Evolutionary conservation across 30 jellyfish, hydroid and myxozoan genomes (phyloP).

Genomic region (Catostylus mosaicus): DNA sequence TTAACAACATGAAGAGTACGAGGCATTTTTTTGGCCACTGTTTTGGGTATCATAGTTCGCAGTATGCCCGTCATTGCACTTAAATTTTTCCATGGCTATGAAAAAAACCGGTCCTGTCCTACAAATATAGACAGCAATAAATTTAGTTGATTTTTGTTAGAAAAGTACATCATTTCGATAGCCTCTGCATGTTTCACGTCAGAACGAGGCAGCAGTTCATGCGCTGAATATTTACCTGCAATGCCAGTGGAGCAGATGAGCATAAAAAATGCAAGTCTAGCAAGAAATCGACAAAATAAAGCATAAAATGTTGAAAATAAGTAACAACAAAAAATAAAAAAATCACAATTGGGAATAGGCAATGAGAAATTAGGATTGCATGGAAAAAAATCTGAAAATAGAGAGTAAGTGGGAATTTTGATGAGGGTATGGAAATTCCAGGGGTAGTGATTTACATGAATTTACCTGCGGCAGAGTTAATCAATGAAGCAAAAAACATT

Average conservation of each 20-base stretch:
- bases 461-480: not conserved
- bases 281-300: not conserved
- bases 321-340: not conserved
- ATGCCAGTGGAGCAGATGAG: slow-evolving; percentile 14
- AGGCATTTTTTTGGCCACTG: too few species aligned
- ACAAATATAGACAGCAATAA: too few species aligned
- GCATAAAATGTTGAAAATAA: not conserved
- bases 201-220: not conserved
- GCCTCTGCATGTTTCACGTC: too few species aligned
- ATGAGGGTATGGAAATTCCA: not conserved
- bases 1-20: too few species aligned
- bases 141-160: too few species aligned
- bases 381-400: too few species aligned
- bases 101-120: too few species aligned
- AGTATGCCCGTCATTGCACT: too few species aligned
- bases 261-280: not conserved
- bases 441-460: not conserved
- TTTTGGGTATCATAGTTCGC: too few species aligned
- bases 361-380: too few species aligned
- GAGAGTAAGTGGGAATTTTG: not conserved
- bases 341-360: not conserved
- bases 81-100: too few species aligned
- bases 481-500: slow-evolving; percentile 54
- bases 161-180: too few species aligned
- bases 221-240: slow-evolving; percentile 12